Evolutionary conservation across 2,797 vertebrate genomes (phyloP), one percentile per base, ranked within the genome.

Genomic region (Malurus leucopterus): DNA sequence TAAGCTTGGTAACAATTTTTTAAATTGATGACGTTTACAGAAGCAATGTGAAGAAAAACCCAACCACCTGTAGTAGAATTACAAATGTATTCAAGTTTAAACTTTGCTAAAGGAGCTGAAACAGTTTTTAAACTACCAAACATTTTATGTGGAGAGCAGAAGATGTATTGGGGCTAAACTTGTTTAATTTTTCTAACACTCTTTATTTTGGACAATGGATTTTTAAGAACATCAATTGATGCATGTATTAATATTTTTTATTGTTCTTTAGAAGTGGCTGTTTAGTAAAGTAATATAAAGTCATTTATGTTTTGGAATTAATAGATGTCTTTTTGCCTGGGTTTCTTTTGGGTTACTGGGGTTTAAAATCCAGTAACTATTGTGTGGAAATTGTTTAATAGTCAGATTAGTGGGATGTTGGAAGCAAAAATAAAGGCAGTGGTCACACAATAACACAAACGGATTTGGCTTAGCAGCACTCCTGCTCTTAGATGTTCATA

Each of bases 181-280:
- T 69, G 76, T 69, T 92, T 94, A 89, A 93, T 91, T 96, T 96
- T 96, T 91, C 95, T 97, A 94, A 96, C 94, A 94, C 81, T 94
- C 86, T 89, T 91, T 94, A 16, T 82, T 85, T 90, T 78, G 70
- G 85, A 89, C 46, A 76, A 30, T 0, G 8, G 3, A 85, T 92
- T 94, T 94, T 62, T 94, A 92, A 93, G 85, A 93, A 55, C 61
- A 90, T 81, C 88, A 95, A 93, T 71, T 92, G 90, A 76, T 87
- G 61, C 87, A 83, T 90, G 84, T 74, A 92, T 95, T 93, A 81
- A 8, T 95, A 23, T 96, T 97, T 97, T 96, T 36, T 97, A 94
- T 94, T 68, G 40, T 93, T 89, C 91, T 91, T 86, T 96, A 95
- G 84, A 96, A 67, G 38, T 78, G 57, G 88, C 85, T 86, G 87